phyloP scores from a whole-genome alignment of 2,113 vertebrate species.

The Grantiella picta region DNA sequence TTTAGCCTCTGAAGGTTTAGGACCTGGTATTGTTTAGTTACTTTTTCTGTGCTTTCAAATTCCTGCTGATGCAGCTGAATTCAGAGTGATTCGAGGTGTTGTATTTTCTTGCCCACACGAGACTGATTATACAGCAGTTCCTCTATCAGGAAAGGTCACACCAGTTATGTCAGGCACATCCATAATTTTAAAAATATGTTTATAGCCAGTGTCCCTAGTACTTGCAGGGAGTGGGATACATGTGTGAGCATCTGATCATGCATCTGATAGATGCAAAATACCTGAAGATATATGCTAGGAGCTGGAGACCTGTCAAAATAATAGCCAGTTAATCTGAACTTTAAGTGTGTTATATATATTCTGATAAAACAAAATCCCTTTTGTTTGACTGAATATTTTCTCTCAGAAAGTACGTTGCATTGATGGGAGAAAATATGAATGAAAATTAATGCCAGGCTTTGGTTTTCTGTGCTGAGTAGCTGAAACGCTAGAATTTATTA shows the following conservation, averaged over 20 bases:
- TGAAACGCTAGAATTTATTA: not conserved
- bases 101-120: not conserved
- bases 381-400: not conserved
- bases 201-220: not conserved
- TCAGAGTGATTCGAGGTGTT: not conserved
- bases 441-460: not conserved
- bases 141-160: constrained; percentile 32
- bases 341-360: not conserved
- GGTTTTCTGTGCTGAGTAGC: not conserved
- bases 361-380: not conserved
- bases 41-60: not conserved
- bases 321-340: not conserved
- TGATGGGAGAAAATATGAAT: not conserved
- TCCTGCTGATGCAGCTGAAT: not conserved
- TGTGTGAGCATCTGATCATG: not conserved
- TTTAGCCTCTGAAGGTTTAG: not conserved
- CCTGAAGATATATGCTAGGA: not conserved
- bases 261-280: not conserved
- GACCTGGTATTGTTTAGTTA: not conserved
- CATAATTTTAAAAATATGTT: constrained; percentile 40
- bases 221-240: not conserved
- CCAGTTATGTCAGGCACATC: not conserved
- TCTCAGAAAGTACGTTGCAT: not conserved
- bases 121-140: constrained; percentile 37
- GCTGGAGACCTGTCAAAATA: not conserved